phyloP scores from a whole-genome alignment of 2,888 invertebrate genomes.

The Meandrusa payeni region DNA sequence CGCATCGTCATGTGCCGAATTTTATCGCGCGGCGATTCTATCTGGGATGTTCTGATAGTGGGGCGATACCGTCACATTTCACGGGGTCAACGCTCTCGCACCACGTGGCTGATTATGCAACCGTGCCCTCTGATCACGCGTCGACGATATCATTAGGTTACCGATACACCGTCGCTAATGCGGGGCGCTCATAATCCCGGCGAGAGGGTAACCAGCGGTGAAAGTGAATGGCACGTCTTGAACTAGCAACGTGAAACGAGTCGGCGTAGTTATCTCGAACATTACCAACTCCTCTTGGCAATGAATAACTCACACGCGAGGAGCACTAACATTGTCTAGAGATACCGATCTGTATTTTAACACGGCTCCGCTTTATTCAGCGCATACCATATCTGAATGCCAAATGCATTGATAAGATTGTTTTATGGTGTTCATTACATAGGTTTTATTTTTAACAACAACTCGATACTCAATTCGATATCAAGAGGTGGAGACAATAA shows the following conservation, averaged over 20 bases:
- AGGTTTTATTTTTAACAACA: too few relatives aligned
- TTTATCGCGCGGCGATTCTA: constrained; percentile 55
- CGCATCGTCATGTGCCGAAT: constrained; percentile 36
- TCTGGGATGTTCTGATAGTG: constrained; percentile 60
- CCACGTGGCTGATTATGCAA: constrained; percentile 69
- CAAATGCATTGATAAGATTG: constrained; percentile 55
- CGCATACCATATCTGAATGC: constrained; percentile 48
- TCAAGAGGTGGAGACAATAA: too few relatives aligned
- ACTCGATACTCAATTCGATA: too few relatives aligned
- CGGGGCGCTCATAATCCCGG: constrained; percentile 4
- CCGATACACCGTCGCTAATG: constrained; percentile 21
- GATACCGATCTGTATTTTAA: constrained; percentile 52
- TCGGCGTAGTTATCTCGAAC: constrained; percentile 43
- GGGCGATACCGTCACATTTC: constrained; percentile 57
- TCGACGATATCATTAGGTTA: constrained; percentile 44
- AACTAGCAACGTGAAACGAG: constrained; percentile 29
- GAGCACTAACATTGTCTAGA: constrained; percentile 41
- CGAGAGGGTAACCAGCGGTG: constrained; percentile 34
- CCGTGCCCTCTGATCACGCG: constrained; percentile 35
- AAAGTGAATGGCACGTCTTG: constrained; percentile 46
- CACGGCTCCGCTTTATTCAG: constrained; percentile 32
- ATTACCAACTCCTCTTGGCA: constrained; percentile 47
- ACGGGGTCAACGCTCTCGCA: constrained; percentile 60
- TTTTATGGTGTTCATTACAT: too few relatives aligned
- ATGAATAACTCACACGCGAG: constrained; percentile 40